phyloP scores from a whole-genome alignment of 1,140 invertebrate genomes.

The Ylistrum balloti region DNA sequence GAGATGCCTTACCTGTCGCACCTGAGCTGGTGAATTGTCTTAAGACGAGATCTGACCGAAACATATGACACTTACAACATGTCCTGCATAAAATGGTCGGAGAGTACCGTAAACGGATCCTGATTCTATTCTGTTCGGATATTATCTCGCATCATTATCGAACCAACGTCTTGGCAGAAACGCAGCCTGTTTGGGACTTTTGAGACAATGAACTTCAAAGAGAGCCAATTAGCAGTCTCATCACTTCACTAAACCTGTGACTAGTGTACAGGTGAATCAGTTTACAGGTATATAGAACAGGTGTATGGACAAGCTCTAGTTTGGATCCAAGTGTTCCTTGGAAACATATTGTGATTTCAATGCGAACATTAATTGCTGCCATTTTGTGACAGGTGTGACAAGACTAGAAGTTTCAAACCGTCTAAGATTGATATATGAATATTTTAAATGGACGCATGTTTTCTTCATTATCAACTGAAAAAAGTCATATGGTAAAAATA shows the following conservation, averaged over 20 bases:
- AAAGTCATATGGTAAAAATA: background rate
- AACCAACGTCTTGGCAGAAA: background rate
- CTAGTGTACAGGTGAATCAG: background rate
- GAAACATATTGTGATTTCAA: background rate
- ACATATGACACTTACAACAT: background rate
- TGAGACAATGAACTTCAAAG: conserved; percentile 16
- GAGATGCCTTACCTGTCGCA: background rate
- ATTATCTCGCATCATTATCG: background rate
- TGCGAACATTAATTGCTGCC: background rate
- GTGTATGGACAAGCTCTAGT: background rate
- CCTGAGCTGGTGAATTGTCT: background rate
- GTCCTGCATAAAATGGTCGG: background rate
- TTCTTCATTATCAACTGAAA: background rate
- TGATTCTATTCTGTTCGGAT: background rate
- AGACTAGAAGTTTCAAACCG: background rate
- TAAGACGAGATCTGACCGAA: background rate
- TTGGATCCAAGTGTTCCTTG: background rate
- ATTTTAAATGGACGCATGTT: background rate
- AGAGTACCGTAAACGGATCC: background rate
- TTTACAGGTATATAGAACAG: background rate
- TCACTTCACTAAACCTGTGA: background rate
- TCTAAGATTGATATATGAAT: too few species aligned
- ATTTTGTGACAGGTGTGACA: background rate
- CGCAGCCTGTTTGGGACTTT: background rate
- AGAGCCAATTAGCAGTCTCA: conserved; percentile 17